These are phyloP conservation scores for Lichenostomus cassidix DNA, from an alignment of 2,113 vertebrate genomes.

Conservation along the genomic window DNA sequence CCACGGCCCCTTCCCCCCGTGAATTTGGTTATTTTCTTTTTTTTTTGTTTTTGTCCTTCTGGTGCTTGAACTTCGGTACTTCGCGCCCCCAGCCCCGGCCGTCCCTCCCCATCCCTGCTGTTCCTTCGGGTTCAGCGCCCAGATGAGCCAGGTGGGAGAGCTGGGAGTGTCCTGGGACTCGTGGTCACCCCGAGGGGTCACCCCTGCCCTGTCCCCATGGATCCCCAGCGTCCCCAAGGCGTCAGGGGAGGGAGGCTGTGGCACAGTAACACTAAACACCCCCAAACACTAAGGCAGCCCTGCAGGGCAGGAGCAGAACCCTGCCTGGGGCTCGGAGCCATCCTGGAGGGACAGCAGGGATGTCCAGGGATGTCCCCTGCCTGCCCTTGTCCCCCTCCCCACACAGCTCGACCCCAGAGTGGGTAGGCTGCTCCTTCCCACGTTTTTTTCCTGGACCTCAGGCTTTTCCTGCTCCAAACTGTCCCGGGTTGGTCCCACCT, in stretches of 20 bases:
- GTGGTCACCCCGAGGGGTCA: neutral
- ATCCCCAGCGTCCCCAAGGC: accelerated
- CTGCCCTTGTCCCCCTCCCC: neutral
- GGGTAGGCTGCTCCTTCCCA: neutral
- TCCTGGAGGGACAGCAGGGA: neutral
- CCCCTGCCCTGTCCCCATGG: accelerated
- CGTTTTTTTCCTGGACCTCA: neutral
- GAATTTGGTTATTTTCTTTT: neutral
- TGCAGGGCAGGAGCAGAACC: neutral
- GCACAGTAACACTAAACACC: constrained; percentile 25
- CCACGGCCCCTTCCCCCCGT: neutral
- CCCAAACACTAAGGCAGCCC: constrained; percentile 38
- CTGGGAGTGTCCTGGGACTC: neutral
- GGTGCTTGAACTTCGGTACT: constrained; percentile 20
- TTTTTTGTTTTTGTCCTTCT: neutral
- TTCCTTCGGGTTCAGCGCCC: neutral
- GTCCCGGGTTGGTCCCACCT: accelerated
- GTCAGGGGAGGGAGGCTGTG: neutral
- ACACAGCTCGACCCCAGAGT: accelerated
- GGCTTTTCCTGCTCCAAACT: neutral
- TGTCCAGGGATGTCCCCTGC: neutral
- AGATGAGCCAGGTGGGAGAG: neutral
- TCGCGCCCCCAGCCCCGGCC: neutral
- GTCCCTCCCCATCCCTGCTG: neutral
- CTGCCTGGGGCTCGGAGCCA: neutral